Conservation (phyloP, 2,113 vertebrate species). For the Myotis brandtii region DNA sequence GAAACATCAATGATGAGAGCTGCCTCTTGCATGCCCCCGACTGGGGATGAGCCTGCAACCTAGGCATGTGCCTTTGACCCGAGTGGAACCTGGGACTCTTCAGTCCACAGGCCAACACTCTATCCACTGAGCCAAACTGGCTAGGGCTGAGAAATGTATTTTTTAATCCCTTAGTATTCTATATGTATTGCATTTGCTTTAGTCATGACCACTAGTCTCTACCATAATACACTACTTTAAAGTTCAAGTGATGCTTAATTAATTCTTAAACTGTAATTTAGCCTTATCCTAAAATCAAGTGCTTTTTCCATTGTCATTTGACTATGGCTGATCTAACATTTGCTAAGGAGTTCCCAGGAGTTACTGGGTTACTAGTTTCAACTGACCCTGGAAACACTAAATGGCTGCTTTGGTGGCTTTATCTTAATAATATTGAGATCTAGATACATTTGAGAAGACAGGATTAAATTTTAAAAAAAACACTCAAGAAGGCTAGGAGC, state of each 20-base stretch:
- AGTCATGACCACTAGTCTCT: slow-evolving; percentile 16
- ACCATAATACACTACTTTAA: slow-evolving; percentile 14
- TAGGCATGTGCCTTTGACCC: no score
- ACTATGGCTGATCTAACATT: slow-evolving; percentile 53
- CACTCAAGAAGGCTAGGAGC: neutral
- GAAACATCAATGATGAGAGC: no score
- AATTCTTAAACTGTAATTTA: slow-evolving; percentile 68
- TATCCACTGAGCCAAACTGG: no score
- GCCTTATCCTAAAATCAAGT: slow-evolving; percentile 41
- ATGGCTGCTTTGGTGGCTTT: slow-evolving; percentile 43
- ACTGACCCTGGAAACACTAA: slow-evolving; percentile 52
- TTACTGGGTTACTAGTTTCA: slow-evolving; percentile 62
- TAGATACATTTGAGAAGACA: slow-evolving; percentile 64
- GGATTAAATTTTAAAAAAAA: neutral
- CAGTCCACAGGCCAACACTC: no score
- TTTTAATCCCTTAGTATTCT: slow-evolving; percentile 18
- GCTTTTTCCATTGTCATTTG: slow-evolving; percentile 77
- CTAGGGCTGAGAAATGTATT: neutral
- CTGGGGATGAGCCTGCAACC: no score
- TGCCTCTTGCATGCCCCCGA: no score
- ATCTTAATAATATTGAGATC: slow-evolving; percentile 60
- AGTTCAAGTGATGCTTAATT: slow-evolving; percentile 60
- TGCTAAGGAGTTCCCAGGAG: slow-evolving; percentile 32
- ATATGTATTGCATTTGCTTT: neutral
- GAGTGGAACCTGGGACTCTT: no score